phyloP scores from a whole-genome alignment of 2,113 vertebrate genomes.

The Spilogale gracilis region DNA sequence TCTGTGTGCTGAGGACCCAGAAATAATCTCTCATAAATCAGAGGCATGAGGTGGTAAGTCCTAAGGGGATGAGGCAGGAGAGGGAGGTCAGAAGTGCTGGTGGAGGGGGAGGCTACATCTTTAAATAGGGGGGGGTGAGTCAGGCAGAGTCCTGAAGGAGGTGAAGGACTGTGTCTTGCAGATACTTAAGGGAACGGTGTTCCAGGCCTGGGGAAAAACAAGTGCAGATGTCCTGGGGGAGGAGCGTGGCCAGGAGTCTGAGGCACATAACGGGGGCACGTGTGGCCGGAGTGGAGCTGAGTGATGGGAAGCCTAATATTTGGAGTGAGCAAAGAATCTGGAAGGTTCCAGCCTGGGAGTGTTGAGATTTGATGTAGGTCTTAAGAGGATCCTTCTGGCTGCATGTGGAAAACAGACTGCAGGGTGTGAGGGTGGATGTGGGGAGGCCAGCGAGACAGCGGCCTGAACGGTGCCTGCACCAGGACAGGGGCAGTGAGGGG shows the following conservation, averaged over 20 bases:
- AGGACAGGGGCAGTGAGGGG: too few species aligned
- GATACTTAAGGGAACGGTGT: background rate
- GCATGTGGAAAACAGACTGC: background rate
- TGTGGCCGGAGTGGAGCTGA: accelerated
- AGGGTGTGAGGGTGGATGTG: background rate
- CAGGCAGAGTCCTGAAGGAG: background rate
- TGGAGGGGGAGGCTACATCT: background rate
- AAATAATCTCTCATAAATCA: background rate
- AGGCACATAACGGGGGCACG: background rate
- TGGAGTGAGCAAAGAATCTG: background rate
- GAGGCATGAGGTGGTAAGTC: background rate
- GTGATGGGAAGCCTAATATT: too few species aligned
- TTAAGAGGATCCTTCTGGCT: background rate
- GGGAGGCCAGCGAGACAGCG: background rate
- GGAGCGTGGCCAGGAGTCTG: background rate
- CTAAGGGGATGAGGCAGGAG: background rate
- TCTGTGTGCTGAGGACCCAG: background rate
- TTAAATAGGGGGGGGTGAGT: background rate
- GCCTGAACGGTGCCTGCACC: background rate
- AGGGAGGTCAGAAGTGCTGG: background rate
- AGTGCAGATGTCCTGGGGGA: background rate
- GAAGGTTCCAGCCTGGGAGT: too few species aligned
- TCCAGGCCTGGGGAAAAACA: background rate
- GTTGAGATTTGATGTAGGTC: accelerated
- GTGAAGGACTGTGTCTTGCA: background rate